These are phyloP conservation scores for Ictidomys tridecemlineatus DNA, from an alignment of 2,113 vertebrate species.

Conservation along the genomic window DNA sequence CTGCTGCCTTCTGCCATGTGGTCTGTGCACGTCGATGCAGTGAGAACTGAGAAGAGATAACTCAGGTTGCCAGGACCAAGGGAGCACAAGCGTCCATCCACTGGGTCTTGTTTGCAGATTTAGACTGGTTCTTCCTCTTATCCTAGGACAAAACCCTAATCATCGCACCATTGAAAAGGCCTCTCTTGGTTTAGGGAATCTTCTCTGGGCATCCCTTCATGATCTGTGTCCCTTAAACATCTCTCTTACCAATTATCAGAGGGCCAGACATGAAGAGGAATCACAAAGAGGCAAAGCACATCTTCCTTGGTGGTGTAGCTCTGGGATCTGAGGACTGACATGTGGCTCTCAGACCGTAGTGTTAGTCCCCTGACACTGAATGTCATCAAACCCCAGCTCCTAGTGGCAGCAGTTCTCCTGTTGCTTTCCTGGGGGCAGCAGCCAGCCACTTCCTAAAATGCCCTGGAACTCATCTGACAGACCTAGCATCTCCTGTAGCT, in stretches of 20 bases:
- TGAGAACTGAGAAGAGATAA: too few species aligned
- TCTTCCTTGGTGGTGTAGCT: too few species aligned
- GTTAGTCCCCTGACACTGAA: rapidly evolving
- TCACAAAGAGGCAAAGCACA: background rate
- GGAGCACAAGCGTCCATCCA: too few species aligned
- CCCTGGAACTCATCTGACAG: background rate
- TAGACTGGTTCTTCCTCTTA: background rate
- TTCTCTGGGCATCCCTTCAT: too few species aligned
- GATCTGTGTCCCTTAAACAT: too few species aligned
- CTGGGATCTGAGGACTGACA: too few species aligned
- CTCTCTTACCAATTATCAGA: background rate
- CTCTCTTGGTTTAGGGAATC: too few species aligned
- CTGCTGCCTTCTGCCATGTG: background rate
- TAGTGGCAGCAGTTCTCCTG: background rate
- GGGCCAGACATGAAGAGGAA: background rate
- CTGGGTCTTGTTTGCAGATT: background rate
- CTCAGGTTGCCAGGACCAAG: too few species aligned
- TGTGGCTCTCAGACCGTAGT: background rate
- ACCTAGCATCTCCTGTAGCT: rapidly evolving
- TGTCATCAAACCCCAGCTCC: background rate
- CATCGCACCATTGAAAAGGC: background rate
- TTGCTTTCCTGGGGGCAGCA: too few species aligned
- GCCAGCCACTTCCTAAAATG: too few species aligned
- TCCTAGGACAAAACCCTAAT: background rate
- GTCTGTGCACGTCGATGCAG: too few species aligned